Evolutionary conservation across 2,113 vertebrate species (phyloP).

Genomic region (Sphaerodactylus townsendi): DNA sequence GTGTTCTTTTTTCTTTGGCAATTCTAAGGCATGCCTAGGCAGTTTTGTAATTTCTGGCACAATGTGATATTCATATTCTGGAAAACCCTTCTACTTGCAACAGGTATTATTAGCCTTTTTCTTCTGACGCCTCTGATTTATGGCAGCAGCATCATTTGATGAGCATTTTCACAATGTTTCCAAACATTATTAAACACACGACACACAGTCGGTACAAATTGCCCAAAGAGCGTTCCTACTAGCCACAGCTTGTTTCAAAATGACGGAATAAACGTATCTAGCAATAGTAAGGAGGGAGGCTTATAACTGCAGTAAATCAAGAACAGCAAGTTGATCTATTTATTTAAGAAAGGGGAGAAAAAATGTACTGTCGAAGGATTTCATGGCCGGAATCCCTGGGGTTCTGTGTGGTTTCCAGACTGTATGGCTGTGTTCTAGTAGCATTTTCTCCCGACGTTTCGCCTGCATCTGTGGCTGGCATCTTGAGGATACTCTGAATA

Average conservation of each 20-base stretch:
- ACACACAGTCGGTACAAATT: constrained; percentile 10
- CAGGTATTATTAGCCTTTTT: not conserved
- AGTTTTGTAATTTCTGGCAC: constrained; percentile 1
- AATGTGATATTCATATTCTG: not conserved
- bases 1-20: not conserved
- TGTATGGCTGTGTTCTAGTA: too few relatives aligned
- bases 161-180: not conserved
- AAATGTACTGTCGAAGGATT: too few relatives aligned
- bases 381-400: too few relatives aligned
- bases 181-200: not conserved
- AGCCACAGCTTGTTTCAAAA: constrained; percentile 14
- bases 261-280: not conserved
- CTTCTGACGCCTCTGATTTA: not conserved
- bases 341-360: not conserved
- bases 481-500: too few relatives aligned
- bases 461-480: too few relatives aligned
- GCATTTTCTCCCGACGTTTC: too few relatives aligned
- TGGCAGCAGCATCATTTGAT: not conserved
- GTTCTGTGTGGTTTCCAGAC: too few relatives aligned
- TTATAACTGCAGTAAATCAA: not conserved
- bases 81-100: constrained; percentile 8
- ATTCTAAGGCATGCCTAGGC: not conserved
- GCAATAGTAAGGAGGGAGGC: not conserved
- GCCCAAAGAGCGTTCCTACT: not conserved
- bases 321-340: not conserved